A percentile compares a stretch with the other conserved stretches of the same genome.
Conservation (phyloP, 2,113 vertebrate genomes). For the Thermophis baileyi region DNA sequence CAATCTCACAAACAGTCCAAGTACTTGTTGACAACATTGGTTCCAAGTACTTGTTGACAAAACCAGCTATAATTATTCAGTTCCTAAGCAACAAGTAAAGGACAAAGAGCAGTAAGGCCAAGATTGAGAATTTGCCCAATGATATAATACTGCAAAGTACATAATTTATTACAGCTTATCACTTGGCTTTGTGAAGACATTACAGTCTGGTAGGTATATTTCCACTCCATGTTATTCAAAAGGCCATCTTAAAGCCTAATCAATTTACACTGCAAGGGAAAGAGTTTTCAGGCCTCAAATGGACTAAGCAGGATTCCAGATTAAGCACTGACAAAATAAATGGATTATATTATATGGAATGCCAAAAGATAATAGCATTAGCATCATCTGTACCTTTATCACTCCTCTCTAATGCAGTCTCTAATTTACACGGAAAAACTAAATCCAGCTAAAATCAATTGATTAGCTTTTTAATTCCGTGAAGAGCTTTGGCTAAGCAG, state of each 20-base stretch:
- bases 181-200: background rate
- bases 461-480: conserved; percentile 23
- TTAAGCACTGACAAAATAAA: background rate
- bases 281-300: background rate
- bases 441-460: background rate
- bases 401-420: background rate
- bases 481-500: conserved; percentile 7
- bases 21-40: background rate
- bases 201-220: background rate
- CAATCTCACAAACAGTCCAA: background rate
- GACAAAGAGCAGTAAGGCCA: background rate
- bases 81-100: background rate
- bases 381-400: conserved; percentile 7
- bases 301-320: background rate
- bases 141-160: background rate
- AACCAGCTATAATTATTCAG: background rate
- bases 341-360: background rate
- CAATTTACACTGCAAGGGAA: background rate
- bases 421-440: background rate
- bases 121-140: background rate
- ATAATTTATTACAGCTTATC: background rate
- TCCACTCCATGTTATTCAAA: background rate
- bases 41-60: background rate
- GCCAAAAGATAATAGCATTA: conserved; percentile 10
- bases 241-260: background rate